Evolutionary conservation across 2,888 invertebrate genomes (phyloP), one percentile per base, ranked within the genome.

Genomic region (Thysanoteuthis rhombus): DNA sequence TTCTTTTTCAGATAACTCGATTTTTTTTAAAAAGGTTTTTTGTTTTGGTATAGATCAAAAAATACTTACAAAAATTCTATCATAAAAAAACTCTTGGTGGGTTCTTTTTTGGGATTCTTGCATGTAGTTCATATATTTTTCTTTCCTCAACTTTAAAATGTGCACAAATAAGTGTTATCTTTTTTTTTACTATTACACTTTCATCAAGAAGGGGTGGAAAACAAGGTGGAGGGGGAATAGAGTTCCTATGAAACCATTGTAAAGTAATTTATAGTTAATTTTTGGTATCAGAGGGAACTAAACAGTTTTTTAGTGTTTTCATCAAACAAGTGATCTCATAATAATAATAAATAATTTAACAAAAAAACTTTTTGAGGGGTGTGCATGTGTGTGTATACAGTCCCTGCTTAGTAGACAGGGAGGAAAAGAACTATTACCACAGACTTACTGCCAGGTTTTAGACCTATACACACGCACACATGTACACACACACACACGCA

Each of bases 31-130:
- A 25, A 92, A 16, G 25, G 19, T 32, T n/a, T 42, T 92, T 92
- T 45, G 40, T 92, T 92, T 92, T 45, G n/a, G n/a, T 92, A 92
- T 92, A 92, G 92, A 45, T 92, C 92, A 42, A 92, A 92, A 92
- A 92, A 92, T 92, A 92, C 92, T 92, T 92, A 92, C 39, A 92
- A 92, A 45, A 92, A 92, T 45, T 92, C 92, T 92, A 92, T 92
- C 92, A 92, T 92, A 92, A 92, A 45, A n/a, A 92, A 92, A 45
- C 5, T 75, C 36, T 92, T 92, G 92, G 92, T 92, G 92, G 92
- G 45, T 42, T 91, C 22, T 25, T 40, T 92, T 42, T 3, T 42
- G 40, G 40, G 40, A 40, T 45, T 16, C 40, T 42, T n/a, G 25
- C 22, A 40, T 90, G 8, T 39, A 28, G 16, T 91, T 42, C 28